Evolutionary conservation across 2,113 vertebrate species (phyloP), one percentile per base, ranked within the genome.

Genomic region (Carassius auratus): DNA sequence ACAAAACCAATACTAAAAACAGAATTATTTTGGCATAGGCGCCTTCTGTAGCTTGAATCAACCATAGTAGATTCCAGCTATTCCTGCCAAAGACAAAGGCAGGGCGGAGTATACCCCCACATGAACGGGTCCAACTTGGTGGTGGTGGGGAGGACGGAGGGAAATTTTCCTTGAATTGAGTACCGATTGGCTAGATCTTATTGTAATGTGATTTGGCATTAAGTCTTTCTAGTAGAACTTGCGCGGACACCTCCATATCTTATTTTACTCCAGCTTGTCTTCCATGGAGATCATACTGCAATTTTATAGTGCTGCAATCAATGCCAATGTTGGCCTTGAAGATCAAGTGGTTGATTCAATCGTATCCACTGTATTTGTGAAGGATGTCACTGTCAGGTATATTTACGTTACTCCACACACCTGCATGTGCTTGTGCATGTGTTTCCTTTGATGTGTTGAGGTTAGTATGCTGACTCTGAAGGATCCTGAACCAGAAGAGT

Each of bases 401-500:
- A 21, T 66, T 26, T 71, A 79, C 81, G 73, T 77, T 74, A 30
- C 33, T 66, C 73, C 15, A 62, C 80, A 73, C 9, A 38, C 5
- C 15, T 66, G 66, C 79, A 55, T 71, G 64, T 83, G n/a, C 66
- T 57, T 87, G 38, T 66, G 57, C 69, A 61, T 30, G 45, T 61
- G 21, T 85, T 33, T 81, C 68, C 36, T 8, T 61, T 55, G 79
- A 88, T 45, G 66, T 85, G 87, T 86, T 86, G 86, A 88, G 90
- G 84, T 88, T 90, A 89, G 87, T 83, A 86, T 89, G 91, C 89
- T 90, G 92, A 90, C 89, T 89, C 89, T 92, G 92, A 93, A 93
- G 92, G 90, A 92, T 92, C 82, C 90, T 88, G 15, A 85, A 87
- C 89, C 88, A 89, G 81, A 86, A 84, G 90, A 86, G 92, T 91